Evolutionary conservation across 53 echinoderm and acorn worm genomes (phyloP).

Genomic region (Pentamera pediparva): DNA sequence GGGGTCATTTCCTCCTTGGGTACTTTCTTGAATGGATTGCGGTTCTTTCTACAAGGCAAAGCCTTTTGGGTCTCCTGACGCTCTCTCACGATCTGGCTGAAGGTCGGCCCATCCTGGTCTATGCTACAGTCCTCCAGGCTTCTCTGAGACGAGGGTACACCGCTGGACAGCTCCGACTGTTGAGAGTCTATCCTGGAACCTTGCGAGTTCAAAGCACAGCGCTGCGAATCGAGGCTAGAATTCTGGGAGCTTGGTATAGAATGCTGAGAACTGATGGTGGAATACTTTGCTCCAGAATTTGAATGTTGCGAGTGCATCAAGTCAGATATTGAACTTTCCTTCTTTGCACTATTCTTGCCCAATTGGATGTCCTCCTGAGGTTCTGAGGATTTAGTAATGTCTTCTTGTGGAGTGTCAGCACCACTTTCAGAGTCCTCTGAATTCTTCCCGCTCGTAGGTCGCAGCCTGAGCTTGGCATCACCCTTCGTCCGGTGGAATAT

Average conservation of each 20-base stretch:
- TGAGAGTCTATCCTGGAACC: background rate
- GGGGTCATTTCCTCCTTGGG: background rate
- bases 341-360: too few relatives aligned
- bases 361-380: too few relatives aligned
- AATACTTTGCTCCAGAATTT: too few relatives aligned
- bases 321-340: background rate
- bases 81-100: background rate
- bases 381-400: too few relatives aligned
- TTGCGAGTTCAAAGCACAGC: background rate
- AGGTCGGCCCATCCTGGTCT: conserved; percentile 19
- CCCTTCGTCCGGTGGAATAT: conserved; percentile 6
- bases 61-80: background rate
- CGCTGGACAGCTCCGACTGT: background rate
- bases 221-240: background rate
- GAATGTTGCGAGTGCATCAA: too few relatives aligned
- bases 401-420: too few relatives aligned
- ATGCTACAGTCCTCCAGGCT: conserved; percentile 3
- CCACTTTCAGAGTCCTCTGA: too few relatives aligned
- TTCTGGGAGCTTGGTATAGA: background rate
- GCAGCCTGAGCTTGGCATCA: background rate
- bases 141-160: background rate
- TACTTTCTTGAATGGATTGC: background rate
- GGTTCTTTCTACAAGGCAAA: background rate
- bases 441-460: background rate
- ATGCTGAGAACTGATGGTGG: background rate